Base-by-base conservation (phyloP, 2,113 vertebrate genomes). In the Malaclemys terrapin region DNA sequence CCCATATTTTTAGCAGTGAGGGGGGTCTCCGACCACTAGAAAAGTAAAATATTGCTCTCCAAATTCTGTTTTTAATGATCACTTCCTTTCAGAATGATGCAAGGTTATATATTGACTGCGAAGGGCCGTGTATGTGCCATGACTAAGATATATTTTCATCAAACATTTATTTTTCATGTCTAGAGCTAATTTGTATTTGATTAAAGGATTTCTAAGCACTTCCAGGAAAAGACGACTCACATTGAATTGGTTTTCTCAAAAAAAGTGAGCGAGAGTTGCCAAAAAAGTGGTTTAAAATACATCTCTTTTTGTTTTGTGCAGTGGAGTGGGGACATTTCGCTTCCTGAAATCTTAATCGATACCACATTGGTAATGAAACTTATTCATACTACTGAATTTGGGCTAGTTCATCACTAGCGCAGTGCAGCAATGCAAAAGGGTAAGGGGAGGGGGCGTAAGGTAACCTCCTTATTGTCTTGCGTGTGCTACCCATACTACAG, bases 111-210 rank as follows among this genome's bases (percentile, higher is more conserved):
- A 97, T 89, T 91, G 94, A 96, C 94, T 97, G 95, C 87, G 94
- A 98, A 95, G 95, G 88, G 79, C 94, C 94, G 96, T 97, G 98
- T 91, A 95, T 97, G 86, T 84, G 78, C 95, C 95, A 95, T 93
- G 96, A 95, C 95, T 94, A 96, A 93, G 93, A 97, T 96, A 94
- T 2, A 0, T 93, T 97, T 97, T 96, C 97, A 96, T 94, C 95
- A 95, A 97, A 97, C 89, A 84, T 96, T 96, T 97, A 75, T 97
- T 98, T 97, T 95, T 95, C 92, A 90, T 92, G 96, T 94, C 86
- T 95, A 97, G 95, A 90, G 84, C 91, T 97, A 98, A 98, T 98
- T 98, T 97, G 96, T 97, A 97, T 98, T 98, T 98, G 98, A 98
- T 98, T 98, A 98, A 98, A 98, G 97, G 97, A 96, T 97, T 97